A percentile compares a stretch with the other conserved stretches of the same genome.
phyloP scores from a whole-genome alignment of 1,140 invertebrate genomes.

The Aporrectodea caliginosa region DNA sequence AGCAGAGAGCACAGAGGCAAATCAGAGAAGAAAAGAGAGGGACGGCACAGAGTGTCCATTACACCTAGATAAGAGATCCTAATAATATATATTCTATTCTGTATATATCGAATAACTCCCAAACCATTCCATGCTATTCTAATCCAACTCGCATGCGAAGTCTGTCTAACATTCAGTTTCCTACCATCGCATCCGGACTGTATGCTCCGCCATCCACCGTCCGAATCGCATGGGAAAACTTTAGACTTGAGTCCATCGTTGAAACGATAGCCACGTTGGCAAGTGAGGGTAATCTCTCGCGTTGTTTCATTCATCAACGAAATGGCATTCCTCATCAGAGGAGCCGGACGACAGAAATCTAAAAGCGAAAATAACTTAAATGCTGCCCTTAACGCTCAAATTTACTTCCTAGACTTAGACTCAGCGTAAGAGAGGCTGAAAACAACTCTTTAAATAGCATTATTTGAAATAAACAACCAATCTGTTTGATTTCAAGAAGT shows the following conservation, averaged over 20 bases:
- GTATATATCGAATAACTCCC: background rate
- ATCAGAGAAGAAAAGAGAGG: too few species aligned
- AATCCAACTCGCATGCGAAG: background rate
- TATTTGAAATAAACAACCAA: background rate
- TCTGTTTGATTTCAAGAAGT: background rate
- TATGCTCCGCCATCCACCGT: background rate
- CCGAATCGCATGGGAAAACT: background rate
- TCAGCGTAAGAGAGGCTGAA: too few species aligned
- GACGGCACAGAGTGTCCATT: background rate
- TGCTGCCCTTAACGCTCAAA: background rate
- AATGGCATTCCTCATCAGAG: background rate
- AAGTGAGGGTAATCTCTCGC: background rate
- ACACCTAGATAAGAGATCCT: too few species aligned
- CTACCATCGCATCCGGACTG: background rate
- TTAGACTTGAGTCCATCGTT: background rate
- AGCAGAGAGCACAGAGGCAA: too few species aligned
- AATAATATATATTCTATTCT: too few species aligned
- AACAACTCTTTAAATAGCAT: too few species aligned
- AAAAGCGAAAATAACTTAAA: background rate
- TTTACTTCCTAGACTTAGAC: background rate
- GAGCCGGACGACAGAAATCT: background rate
- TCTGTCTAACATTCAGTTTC: background rate
- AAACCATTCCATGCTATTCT: background rate
- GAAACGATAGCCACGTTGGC: background rate
- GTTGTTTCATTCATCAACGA: background rate